A percentile compares a stretch with the other conserved stretches of the same genome.
Evolutionary conservation across 2,113 vertebrate species (phyloP).

Genomic region (Plecotus auritus): DNA sequence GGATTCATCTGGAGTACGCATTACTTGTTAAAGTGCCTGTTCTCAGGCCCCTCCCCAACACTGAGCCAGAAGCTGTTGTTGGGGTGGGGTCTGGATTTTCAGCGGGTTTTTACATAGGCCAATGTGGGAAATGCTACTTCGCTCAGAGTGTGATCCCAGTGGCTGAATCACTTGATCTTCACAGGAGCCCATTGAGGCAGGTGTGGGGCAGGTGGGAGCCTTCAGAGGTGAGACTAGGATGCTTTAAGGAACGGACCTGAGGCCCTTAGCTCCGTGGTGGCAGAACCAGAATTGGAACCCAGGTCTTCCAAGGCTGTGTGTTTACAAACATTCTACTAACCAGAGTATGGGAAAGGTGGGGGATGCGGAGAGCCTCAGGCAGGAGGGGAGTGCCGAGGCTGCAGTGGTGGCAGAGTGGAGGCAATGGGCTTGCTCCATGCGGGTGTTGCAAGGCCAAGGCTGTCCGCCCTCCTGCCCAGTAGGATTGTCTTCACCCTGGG

Average conservation of each 20-base stretch:
- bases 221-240: background rate
- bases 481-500: background rate
- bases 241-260: background rate
- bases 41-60: background rate
- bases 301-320: background rate
- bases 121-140: background rate
- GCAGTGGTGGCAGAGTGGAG: background rate
- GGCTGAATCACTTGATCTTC: background rate
- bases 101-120: background rate
- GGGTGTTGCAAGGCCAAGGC: background rate
- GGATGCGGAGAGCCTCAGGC: background rate
- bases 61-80: background rate
- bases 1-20: background rate
- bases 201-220: background rate
- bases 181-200: background rate
- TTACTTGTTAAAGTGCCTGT: background rate
- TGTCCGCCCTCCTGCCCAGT: background rate
- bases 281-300: constrained; percentile 22
- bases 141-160: background rate
- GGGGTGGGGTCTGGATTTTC: background rate
- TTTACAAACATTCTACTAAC: background rate
- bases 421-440: background rate
- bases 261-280: background rate
- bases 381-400: background rate
- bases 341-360: background rate